Evolutionary conservation across 2,113 vertebrate species (phyloP).

Genomic region (Indri indri): DNA sequence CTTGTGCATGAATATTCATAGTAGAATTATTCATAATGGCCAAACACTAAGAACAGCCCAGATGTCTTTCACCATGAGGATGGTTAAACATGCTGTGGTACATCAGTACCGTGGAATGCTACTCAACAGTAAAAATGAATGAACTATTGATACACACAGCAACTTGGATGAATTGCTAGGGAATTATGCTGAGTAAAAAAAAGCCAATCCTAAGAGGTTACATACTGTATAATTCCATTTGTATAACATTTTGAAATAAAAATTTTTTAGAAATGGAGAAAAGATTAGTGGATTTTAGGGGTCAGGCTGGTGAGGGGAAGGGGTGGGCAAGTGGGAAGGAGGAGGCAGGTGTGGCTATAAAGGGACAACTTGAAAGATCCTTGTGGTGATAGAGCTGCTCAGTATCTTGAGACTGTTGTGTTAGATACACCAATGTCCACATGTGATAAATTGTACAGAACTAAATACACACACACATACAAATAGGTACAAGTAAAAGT

Average conservation of each 20-base stretch:
- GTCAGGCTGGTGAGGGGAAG: too few relatives aligned
- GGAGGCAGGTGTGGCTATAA: background rate
- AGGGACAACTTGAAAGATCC: background rate
- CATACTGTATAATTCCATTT: background rate
- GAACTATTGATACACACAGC: background rate
- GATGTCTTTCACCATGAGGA: background rate
- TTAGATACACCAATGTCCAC: background rate
- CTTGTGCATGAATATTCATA: background rate
- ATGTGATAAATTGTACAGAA: background rate
- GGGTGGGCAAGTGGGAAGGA: background rate
- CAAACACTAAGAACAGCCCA: background rate
- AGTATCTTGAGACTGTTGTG: background rate
- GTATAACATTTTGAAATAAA: background rate
- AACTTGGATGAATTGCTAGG: background rate
- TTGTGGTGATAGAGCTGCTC: background rate
- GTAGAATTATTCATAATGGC: background rate
- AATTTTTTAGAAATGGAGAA: background rate
- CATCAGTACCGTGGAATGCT: background rate
- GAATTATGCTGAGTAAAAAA: background rate
- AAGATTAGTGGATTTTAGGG: background rate
- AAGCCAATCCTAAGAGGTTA: background rate
- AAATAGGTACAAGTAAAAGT: background rate
- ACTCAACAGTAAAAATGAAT: background rate
- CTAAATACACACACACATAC: background rate
- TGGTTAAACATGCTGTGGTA: background rate